Base-by-base conservation (phyloP, 2,888 invertebrate species). In the Himalopsyche tibetana region DNA sequence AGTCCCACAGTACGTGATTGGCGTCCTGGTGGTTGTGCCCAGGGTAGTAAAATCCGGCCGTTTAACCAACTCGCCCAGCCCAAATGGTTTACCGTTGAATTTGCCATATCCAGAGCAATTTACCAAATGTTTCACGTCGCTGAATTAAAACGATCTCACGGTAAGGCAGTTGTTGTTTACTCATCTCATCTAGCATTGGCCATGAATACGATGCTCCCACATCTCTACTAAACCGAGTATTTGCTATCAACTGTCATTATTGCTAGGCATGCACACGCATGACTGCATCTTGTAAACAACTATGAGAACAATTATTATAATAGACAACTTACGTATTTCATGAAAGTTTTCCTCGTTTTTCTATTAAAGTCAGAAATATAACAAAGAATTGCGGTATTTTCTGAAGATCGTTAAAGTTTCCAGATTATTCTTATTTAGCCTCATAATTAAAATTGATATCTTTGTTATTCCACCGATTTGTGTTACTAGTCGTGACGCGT, bases 281-380 rank as follows among this genome's bases (percentile, higher is more conserved):
- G 74, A 36, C 28, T 74, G 74, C 74, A 38, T 3, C 38, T 28
- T 74, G 74, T 74, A 74, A 74, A 74, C 74, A 74, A 36, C 28
- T 36, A 38, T 38, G 19, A 74, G 11, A 15, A 74, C 74, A 74
- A 74, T 74, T 51, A 51, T 12, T 2, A 74, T 36, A 74, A 36
- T 15, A 36, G 74, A 15, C 12, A 36, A 36, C 8, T 74, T 38
- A 74, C 38, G 12, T 11, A 36, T 5, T 74, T 15, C 12, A 36
- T 2, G 36, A 74, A 36, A 74, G 74, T 74, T 74, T 8, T 69
- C 69, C 9, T 6, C 0, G 8, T 69, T 28, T 36, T 19, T 28
- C 38, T 63, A 51, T 51, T 15, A 4, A 51, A 42, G 42, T 42
- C 42, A 6, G 5, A 28, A 28, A 28, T 28, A 28, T 28, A 28